phyloP scores from a whole-genome alignment of 2,888 invertebrate genomes.

The Gnatocerus cornutus region DNA sequence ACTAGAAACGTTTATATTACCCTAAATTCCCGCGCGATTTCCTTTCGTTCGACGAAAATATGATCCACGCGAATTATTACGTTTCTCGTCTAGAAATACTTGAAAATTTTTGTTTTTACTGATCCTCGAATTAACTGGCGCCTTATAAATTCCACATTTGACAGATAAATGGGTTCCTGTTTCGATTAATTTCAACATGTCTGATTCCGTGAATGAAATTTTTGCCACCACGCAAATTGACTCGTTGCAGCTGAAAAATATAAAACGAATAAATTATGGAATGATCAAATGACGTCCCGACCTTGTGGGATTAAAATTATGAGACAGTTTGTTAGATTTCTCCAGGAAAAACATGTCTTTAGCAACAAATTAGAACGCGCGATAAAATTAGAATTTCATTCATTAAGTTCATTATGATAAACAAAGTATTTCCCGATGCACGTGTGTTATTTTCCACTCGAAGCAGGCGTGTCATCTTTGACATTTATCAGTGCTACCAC shows the following conservation, averaged over 20 bases:
- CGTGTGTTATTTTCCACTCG: too few species aligned
- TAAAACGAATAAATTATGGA: background rate
- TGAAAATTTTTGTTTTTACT: constrained; percentile 2
- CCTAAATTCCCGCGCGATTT: too few species aligned
- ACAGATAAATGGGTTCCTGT: constrained; percentile 14
- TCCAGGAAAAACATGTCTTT: background rate
- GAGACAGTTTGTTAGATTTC: background rate
- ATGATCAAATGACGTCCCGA: background rate
- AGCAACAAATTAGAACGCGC: too few species aligned
- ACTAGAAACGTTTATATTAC: too few species aligned
- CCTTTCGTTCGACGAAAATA: too few species aligned
- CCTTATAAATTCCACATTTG: constrained; percentile 25
- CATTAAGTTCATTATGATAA: too few species aligned
- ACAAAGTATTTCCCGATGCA: too few species aligned
- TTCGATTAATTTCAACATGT: background rate
- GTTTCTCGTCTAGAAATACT: constrained; percentile 15
- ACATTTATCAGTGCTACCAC: too few species aligned
- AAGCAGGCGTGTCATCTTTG: too few species aligned
- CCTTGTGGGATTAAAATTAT: background rate
- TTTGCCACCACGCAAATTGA: background rate
- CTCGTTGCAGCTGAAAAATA: background rate
- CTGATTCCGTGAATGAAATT: constrained; percentile 3
- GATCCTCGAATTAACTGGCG: constrained; percentile 20
- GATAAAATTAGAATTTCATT: too few species aligned
- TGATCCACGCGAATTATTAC: background rate